A percentile compares a stretch with the other conserved stretches of the same genome.
Conservation (phyloP, 2,797 vertebrate genomes). For the Notolepis coatsorum region DNA sequence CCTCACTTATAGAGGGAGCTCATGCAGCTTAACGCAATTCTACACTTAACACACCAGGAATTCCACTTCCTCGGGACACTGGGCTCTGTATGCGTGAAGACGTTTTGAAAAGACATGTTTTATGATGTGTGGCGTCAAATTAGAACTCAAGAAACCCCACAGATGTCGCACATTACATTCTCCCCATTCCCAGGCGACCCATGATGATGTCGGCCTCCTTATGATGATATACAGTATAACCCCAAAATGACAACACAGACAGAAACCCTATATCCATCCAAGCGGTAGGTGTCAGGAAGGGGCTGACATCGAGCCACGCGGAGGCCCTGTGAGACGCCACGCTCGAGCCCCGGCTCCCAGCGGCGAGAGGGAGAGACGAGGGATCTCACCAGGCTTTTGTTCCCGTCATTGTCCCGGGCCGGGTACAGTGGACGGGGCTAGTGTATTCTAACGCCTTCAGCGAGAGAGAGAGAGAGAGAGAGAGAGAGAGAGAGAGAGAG, state of each 20-base stretch:
- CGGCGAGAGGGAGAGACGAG: constrained; percentile 26
- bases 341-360: constrained; percentile 23
- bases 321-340: constrained; percentile 1
- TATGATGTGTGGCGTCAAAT: too few species aligned
- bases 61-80: neutral
- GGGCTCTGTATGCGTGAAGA: neutral
- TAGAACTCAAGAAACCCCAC: too few species aligned
- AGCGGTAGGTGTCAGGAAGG: neutral
- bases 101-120: too few species aligned
- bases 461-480: too few species aligned
- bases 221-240: too few species aligned
- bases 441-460: constrained; percentile 27
- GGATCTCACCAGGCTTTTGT: constrained; percentile 48
- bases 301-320: constrained; percentile 17
- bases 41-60: constrained; percentile 4
- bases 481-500: too few species aligned
- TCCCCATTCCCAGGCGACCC: neutral
- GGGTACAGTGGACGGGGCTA: constrained; percentile 29
- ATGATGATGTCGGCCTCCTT: neutral
- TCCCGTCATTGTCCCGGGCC: constrained; percentile 39
- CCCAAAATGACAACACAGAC: constrained; percentile 9
- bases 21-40: constrained; percentile 14
- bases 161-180: neutral
- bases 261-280: neutral
- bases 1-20: constrained; percentile 30